Conservation (phyloP, 2,113 vertebrate species). For the Micronycteris hirsuta region DNA sequence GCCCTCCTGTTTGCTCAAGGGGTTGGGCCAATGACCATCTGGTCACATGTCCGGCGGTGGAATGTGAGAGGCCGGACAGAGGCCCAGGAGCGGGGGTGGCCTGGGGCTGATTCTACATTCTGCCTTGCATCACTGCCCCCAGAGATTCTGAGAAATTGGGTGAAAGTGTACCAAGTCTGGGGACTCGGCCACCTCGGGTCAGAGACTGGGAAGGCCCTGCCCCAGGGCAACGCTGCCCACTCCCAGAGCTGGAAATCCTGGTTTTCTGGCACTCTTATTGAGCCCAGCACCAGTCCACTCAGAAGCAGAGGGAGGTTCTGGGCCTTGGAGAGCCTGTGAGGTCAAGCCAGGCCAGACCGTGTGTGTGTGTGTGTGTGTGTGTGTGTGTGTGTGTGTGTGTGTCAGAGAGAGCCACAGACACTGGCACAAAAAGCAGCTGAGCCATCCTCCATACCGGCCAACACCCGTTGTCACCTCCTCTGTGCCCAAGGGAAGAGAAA, state of each 20-base stretch:
- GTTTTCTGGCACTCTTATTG: background rate
- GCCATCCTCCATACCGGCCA: background rate
- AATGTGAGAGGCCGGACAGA: background rate
- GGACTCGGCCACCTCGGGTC: background rate
- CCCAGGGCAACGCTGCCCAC: background rate
- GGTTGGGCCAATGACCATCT: background rate
- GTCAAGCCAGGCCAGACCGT: background rate
- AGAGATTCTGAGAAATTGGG: slow-evolving; percentile 23
- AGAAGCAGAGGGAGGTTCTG: background rate
- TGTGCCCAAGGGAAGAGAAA: background rate
- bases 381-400: background rate
- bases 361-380: background rate
- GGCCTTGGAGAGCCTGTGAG: background rate
- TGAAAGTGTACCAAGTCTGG: background rate
- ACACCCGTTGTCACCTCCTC: background rate
- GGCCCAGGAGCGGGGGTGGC: background rate
- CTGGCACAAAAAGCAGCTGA: background rate
- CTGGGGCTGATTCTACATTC: background rate
- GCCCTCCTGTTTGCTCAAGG: slow-evolving; percentile 7
- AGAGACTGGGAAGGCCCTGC: background rate
- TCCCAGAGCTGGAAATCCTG: background rate
- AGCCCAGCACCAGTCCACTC: background rate
- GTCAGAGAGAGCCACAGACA: background rate
- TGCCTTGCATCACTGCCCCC: background rate
- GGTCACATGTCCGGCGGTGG: background rate